phyloP scores from a whole-genome alignment of 1,140 invertebrate genomes.

The Pseudomyrmex gracilis region DNA sequence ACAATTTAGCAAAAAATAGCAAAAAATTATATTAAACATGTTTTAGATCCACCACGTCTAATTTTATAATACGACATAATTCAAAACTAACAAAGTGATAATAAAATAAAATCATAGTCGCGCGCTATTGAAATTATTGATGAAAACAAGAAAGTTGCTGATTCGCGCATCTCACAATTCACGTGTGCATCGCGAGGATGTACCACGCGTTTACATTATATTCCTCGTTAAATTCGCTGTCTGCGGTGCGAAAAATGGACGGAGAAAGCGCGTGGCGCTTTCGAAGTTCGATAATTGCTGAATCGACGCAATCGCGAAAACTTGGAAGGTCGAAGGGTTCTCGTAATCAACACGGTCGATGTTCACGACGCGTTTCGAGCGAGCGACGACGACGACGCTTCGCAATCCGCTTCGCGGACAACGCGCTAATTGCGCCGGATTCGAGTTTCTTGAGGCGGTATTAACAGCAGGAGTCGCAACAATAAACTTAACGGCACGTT shows the following conservation, averaged over 20 bases:
- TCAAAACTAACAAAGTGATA: background rate
- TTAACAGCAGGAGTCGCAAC: conserved; percentile 11
- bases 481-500: conserved; percentile 12
- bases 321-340: background rate
- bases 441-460: conserved; percentile 1
- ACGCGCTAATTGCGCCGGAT: conserved; percentile 13
- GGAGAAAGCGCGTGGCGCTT: background rate
- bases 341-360: conserved; percentile 1
- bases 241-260: background rate
- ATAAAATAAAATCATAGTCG: background rate
- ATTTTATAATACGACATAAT: background rate
- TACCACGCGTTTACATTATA: background rate
- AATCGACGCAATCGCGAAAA: conserved; percentile 39
- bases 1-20: too few relatives aligned
- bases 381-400: background rate
- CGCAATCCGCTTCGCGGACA: conserved; percentile 21
- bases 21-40: too few relatives aligned
- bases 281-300: conserved; percentile 43
- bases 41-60: too few relatives aligned
- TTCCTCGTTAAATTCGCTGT: conserved; percentile 21
- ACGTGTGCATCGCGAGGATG: background rate
- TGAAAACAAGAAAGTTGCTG: background rate
- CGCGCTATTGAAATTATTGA: background rate
- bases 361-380: background rate
- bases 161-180: background rate